A percentile compares a stretch with the other conserved stretches of the same genome.
phyloP scores from a whole-genome alignment of 2,113 vertebrate species.

The Bombycilla garrulus region DNA sequence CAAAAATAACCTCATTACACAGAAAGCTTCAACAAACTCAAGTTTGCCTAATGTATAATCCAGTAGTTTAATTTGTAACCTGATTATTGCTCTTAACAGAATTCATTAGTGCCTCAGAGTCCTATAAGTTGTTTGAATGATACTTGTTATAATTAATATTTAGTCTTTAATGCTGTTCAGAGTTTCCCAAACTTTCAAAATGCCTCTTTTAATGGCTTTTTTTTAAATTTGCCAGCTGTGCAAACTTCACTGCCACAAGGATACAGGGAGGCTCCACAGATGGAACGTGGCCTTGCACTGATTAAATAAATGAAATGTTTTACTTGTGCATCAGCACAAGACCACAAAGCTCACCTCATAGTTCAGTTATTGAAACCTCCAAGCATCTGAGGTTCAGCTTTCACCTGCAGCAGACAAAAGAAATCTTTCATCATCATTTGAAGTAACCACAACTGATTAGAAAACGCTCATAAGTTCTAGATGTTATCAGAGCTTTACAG shows the following conservation, averaged over 20 bases:
- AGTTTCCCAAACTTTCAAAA: conserved; percentile 39
- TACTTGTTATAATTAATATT: conserved; percentile 66
- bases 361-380: neutral
- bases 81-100: conserved; percentile 55
- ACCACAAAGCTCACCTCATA: neutral
- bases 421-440: neutral
- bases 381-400: neutral
- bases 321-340: neutral
- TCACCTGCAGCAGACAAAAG: neutral
- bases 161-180: conserved; percentile 30
- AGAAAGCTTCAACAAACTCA: conserved; percentile 6
- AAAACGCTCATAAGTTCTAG: neutral
- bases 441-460: neutral
- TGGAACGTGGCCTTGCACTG: neutral
- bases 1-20: conserved; percentile 40
- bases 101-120: conserved; percentile 35
- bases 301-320: neutral
- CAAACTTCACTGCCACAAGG: neutral
- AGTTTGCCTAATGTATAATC: conserved; percentile 4
- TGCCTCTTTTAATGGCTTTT: neutral
- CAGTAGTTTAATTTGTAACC: conserved; percentile 39
- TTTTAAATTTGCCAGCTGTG: conserved; percentile 1
- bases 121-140: conserved; percentile 31
- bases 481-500: neutral
- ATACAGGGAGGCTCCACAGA: neutral